A percentile compares a stretch with the other conserved stretches of the same genome.
phyloP scores from a whole-genome alignment of 2,797 vertebrate species.

The Gambusia yucatana region DNA sequence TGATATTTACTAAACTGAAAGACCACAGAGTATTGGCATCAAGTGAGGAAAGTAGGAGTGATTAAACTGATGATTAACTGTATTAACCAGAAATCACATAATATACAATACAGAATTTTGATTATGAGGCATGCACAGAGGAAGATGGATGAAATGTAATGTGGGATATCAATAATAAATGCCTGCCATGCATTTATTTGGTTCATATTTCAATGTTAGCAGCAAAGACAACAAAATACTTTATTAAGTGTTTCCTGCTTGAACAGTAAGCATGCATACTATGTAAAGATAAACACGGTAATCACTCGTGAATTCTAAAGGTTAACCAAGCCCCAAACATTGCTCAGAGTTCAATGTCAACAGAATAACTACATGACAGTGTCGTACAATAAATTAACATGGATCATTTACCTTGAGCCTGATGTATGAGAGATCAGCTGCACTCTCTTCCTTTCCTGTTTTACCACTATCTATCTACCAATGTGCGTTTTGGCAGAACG shows the following conservation, averaged over 20 bases:
- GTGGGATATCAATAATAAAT: background rate
- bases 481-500: conserved; percentile 42
- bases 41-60: conserved; percentile 24
- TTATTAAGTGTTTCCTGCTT: conserved; percentile 23
- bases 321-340: conserved; percentile 21
- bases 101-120: conserved; percentile 6
- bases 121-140: conserved; percentile 20
- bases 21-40: conserved; percentile 37
- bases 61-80: conserved; percentile 29
- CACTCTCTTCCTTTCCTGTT: conserved; percentile 53
- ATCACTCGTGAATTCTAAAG: conserved; percentile 20
- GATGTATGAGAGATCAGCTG: conserved; percentile 55
- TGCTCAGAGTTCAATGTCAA: conserved; percentile 31
- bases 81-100: conserved; percentile 40
- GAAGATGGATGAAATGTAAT: background rate
- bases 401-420: conserved; percentile 78
- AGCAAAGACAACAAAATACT: conserved; percentile 18
- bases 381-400: conserved; percentile 66
- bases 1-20: conserved; percentile 71
- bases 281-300: conserved; percentile 23
- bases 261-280: conserved; percentile 18
- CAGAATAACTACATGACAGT: conserved; percentile 59
- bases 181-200: conserved; percentile 18
- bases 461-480: conserved; percentile 45
- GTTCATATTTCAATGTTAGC: conserved; percentile 7